A percentile compares a stretch with the other conserved stretches of the same genome.
phyloP scores from a whole-genome alignment of 2,888 invertebrate species.

The Ecliptopera silaceata region DNA sequence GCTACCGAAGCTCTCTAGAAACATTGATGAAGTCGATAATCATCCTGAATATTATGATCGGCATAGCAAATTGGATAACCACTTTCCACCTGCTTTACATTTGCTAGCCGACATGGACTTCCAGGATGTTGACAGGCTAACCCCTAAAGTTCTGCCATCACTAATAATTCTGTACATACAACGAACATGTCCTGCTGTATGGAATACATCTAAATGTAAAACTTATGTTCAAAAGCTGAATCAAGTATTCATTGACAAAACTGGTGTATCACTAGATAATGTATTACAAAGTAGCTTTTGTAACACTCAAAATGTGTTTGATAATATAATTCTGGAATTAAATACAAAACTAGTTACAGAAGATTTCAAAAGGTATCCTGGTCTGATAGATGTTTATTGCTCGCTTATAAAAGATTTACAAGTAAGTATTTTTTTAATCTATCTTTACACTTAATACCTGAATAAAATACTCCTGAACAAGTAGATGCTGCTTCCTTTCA shows the following conservation, averaged over 20 bases:
- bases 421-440: conserved; percentile 40
- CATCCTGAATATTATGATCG: conserved; percentile 58
- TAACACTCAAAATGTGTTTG: conserved; percentile 60
- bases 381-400: conserved; percentile 62
- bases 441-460: too few relatives aligned
- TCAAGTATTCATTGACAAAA: conserved; percentile 48
- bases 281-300: conserved; percentile 47
- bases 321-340: conserved; percentile 56
- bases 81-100: conserved; percentile 47
- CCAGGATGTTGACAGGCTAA: conserved; percentile 36
- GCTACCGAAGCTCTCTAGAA: conserved; percentile 57
- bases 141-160: conserved; percentile 47
- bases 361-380: conserved; percentile 66
- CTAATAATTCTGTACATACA: conserved; percentile 61
- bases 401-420: conserved; percentile 51
- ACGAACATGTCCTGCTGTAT: conserved; percentile 50
- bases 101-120: conserved; percentile 50
- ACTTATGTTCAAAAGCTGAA: conserved; percentile 52
- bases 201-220: conserved; percentile 52
- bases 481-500: too few relatives aligned
- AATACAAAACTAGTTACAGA: conserved; percentile 58
- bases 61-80: conserved; percentile 45
- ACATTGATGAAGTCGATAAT: conserved; percentile 53
- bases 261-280: conserved; percentile 47
- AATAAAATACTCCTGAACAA: too few relatives aligned